Evolutionary conservation across 2,113 vertebrate species (phyloP).

Genomic region (Cepphus grylle): DNA sequence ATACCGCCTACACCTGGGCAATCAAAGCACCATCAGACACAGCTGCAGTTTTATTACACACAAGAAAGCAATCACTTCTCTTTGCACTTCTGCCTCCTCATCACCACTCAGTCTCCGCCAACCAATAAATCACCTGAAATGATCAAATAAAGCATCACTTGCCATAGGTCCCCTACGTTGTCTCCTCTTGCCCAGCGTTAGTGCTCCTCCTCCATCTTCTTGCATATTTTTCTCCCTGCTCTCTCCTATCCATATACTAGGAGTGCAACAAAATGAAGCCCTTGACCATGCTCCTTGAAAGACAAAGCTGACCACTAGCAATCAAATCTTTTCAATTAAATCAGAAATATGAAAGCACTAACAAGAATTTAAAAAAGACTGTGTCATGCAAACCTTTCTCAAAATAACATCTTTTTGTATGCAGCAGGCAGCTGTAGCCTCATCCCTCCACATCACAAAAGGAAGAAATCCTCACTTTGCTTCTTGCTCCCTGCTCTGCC

Average conservation of each 20-base stretch:
- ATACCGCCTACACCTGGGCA: background rate
- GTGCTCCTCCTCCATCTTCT: background rate
- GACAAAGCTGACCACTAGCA: background rate
- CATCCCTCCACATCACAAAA: background rate
- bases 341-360: background rate
- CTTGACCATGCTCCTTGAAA: background rate
- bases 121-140: background rate
- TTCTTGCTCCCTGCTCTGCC: background rate
- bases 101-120: background rate
- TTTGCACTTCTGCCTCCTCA: background rate
- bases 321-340: conserved; percentile 12
- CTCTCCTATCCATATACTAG: background rate
- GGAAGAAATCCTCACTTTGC: background rate
- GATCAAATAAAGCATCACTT: background rate
- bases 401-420: background rate
- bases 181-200: background rate
- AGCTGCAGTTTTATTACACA: background rate
- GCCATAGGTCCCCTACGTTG: background rate
- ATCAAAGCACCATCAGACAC: background rate
- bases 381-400: background rate
- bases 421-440: background rate
- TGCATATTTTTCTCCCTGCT: background rate
- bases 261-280: background rate
- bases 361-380: background rate
- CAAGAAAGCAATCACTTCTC: background rate